A percentile compares a stretch with the other conserved stretches of the same genome.
phyloP scores from a whole-genome alignment of 2,888 invertebrate genomes.

The Hecatera dysodea region DNA sequence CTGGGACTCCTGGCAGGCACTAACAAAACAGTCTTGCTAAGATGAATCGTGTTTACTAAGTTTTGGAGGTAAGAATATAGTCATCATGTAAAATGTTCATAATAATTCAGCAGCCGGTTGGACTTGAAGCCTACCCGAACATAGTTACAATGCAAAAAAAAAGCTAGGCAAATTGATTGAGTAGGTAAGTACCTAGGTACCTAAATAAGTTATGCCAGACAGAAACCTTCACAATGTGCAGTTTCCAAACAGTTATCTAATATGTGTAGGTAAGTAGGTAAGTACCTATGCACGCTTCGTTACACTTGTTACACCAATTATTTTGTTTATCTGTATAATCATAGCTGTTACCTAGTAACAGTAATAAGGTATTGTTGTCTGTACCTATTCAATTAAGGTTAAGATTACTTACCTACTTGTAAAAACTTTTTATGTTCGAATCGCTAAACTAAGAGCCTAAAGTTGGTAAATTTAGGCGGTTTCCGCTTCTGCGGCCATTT shows the following conservation, averaged over 20 bases:
- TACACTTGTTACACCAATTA: constrained; percentile 47
- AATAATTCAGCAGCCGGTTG: too few relatives aligned
- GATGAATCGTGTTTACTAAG: too few relatives aligned
- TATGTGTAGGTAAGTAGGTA: constrained; percentile 22
- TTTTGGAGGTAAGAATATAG: too few relatives aligned
- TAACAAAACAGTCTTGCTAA: too few relatives aligned
- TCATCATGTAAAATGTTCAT: too few relatives aligned
- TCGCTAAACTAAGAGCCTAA: background rate
- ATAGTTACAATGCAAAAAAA: background rate
- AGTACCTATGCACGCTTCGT: constrained; percentile 38
- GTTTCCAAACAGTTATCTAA: constrained; percentile 34
- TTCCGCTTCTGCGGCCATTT: background rate
- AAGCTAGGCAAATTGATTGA: background rate
- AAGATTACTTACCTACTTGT: too few relatives aligned
- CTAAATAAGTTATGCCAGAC: background rate
- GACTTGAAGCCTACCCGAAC: background rate
- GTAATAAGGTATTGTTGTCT: background rate
- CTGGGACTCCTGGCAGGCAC: too few relatives aligned
- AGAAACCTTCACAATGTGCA: constrained; percentile 21
- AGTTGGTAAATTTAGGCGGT: background rate
- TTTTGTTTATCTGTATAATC: constrained; percentile 30
- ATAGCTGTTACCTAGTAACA: constrained; percentile 8
- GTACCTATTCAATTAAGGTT: too few relatives aligned
- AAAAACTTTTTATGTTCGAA: too few relatives aligned
- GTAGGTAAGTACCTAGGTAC: too few relatives aligned